These are phyloP conservation scores for Liposcelis brunnea DNA, from an alignment of 2,888 invertebrate genomes.

Conservation along the genomic window DNA sequence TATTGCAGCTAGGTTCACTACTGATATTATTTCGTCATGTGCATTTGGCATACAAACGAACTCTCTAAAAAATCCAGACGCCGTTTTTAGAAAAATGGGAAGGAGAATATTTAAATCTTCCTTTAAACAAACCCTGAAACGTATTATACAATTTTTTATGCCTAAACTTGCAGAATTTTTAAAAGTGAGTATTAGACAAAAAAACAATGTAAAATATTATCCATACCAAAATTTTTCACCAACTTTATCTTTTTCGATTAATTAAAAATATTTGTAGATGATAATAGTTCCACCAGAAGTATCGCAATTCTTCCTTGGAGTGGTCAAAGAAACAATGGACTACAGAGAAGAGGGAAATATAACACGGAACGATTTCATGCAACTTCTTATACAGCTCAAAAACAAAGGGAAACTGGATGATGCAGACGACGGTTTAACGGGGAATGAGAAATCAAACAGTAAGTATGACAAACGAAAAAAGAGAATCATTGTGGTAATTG, in stretches of 20 bases:
- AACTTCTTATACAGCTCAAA: constrained; percentile 33
- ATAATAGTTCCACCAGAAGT: too few species aligned
- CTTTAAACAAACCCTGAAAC: constrained; percentile 9
- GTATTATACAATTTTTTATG: neutral
- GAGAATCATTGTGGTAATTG: neutral
- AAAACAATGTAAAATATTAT: too few species aligned
- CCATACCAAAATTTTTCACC: too few species aligned
- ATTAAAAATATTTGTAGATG: too few species aligned
- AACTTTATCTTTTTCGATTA: too few species aligned
- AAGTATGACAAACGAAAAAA: neutral
- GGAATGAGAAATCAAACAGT: too few species aligned
- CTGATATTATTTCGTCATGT: constrained; percentile 19
- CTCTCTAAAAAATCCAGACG: constrained; percentile 13
- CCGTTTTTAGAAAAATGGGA: constrained; percentile 15
- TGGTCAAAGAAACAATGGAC: constrained; percentile 27
- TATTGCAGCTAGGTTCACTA: constrained; percentile 16
- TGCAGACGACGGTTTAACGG: neutral
- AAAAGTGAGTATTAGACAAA: neutral
- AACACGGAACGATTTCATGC: constrained; percentile 34
- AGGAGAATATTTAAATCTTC: constrained; percentile 11
- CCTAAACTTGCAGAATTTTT: neutral
- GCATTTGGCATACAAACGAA: constrained; percentile 19
- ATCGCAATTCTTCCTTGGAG: constrained; percentile 22
- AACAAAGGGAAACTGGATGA: constrained; percentile 1
- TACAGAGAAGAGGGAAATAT: constrained; percentile 27